Evolutionary conservation across 2,113 vertebrate genomes (phyloP).

Genomic region (Petromus typicus): DNA sequence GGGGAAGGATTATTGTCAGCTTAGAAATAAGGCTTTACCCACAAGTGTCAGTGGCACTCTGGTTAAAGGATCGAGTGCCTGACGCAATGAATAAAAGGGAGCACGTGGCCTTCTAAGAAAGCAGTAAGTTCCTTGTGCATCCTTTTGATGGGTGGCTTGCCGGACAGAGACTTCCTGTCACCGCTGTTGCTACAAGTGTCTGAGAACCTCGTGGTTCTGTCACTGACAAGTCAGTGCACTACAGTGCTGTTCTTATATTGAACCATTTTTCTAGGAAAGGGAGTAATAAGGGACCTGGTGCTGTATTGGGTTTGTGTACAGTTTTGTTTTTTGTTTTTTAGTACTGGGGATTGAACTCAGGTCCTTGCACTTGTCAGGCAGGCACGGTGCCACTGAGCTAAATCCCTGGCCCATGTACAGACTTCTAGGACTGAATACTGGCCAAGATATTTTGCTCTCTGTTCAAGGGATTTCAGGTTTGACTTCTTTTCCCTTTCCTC

Average conservation of each 20-base stretch:
- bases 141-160: constrained; percentile 32
- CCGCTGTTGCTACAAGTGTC: neutral
- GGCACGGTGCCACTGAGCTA: too few relatives aligned
- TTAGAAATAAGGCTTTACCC: constrained; percentile 60
- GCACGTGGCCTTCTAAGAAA: constrained; percentile 42
- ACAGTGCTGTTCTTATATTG: neutral
- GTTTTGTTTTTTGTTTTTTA: neutral
- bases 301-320: neutral
- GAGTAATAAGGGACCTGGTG: neutral
- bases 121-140: neutral
- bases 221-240: neutral
- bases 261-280: constrained; percentile 46
- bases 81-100: neutral
- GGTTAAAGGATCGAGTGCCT: constrained; percentile 32
- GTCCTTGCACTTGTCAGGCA: too few relatives aligned
- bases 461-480: constrained; percentile 35
- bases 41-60: constrained; percentile 36
- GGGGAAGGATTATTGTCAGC: constrained; percentile 4
- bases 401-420: neutral
- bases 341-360: too few relatives aligned
- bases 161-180: constrained; percentile 19
- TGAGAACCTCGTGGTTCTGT: neutral
- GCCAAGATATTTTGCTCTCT: neutral
- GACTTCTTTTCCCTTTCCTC: neutral
- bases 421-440: constrained; percentile 10